Percentiles rank a stretch among this genome's conserved stretches.
These are phyloP conservation scores for Helostoma temminkii DNA, from an alignment of 2,797 vertebrate genomes.

Conservation along the genomic window DNA sequence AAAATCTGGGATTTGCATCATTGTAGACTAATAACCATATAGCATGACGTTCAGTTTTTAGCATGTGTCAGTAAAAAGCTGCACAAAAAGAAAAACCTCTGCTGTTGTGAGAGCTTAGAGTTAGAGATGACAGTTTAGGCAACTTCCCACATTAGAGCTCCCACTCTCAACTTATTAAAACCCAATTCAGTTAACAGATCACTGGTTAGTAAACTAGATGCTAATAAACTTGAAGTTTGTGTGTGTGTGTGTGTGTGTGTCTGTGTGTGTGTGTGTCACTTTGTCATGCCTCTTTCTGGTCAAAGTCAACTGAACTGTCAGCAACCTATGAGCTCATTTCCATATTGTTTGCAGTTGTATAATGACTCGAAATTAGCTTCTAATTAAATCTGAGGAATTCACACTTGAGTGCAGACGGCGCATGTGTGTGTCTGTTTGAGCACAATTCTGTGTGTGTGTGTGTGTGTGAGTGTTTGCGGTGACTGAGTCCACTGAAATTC, in stretches of 20 bases:
- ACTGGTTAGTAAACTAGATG: constrained; percentile 60
- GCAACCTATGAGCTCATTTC: constrained; percentile 78
- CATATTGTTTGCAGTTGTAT: constrained; percentile 83
- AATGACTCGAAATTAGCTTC: constrained; percentile 84
- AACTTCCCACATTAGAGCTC: constrained; percentile 18
- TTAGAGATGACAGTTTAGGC: constrained; percentile 29
- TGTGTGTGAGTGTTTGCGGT: constrained; percentile 26
- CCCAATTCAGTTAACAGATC: constrained; percentile 47
- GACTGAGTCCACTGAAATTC: constrained; percentile 63
- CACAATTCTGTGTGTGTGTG: constrained; percentile 24
- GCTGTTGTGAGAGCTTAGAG: constrained; percentile 20
- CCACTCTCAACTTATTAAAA: constrained; percentile 33
- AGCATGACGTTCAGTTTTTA: constrained; percentile 23
- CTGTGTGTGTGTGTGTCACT: too few species aligned
- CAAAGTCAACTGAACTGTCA: constrained; percentile 75
- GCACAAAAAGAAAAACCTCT: constrained; percentile 7
- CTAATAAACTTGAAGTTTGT: constrained; percentile 56
- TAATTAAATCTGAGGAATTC: constrained; percentile 84
- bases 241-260: too few species aligned
- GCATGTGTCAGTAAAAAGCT: constrained; percentile 14
- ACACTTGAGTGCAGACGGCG: constrained; percentile 77
- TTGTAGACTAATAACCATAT: constrained; percentile 18
- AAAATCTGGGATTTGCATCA: constrained; percentile 23
- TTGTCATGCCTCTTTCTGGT: constrained; percentile 63
- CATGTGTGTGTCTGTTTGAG: constrained; percentile 30